Percentiles rank a stretch among this genome's conserved stretches.
phyloP scores from a whole-genome alignment of 2,888 invertebrate species.

The Caradrina kadenii region DNA sequence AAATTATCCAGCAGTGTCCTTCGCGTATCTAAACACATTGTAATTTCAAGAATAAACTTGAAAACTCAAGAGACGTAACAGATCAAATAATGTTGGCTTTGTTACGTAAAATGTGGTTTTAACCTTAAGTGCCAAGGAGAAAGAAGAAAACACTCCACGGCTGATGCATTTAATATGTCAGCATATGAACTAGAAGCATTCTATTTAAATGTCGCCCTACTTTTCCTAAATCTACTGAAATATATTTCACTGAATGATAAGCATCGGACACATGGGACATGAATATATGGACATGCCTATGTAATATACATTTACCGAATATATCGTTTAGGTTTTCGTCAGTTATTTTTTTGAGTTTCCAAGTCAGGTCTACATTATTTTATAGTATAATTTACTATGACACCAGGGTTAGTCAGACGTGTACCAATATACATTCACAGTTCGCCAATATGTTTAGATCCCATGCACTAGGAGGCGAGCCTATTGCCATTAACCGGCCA shows the following conservation, averaged over 20 bases:
- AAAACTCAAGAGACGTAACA: neutral
- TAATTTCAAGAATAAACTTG: neutral
- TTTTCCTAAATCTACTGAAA: slow-evolving; percentile 30
- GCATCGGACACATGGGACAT: slow-evolving; percentile 29
- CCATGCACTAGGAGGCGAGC: no score
- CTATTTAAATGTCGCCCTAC: slow-evolving; percentile 19
- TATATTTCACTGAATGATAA: slow-evolving; percentile 48
- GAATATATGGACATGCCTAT: neutral
- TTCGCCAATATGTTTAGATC: no score
- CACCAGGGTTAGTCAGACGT: no score
- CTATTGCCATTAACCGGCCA: no score
- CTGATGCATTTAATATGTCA: slow-evolving; percentile 9
- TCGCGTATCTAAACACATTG: neutral
- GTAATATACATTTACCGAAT: slow-evolving; percentile 9
- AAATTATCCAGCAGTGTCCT: neutral
- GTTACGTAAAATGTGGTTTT: neutral
- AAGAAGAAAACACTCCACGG: neutral
- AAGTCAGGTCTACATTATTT: no score
- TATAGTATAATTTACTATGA: no score
- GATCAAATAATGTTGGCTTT: neutral
- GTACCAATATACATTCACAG: no score
- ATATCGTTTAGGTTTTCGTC: neutral
- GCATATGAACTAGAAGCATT: neutral
- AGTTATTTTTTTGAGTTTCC: neutral
- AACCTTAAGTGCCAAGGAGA: neutral